phyloP scores from a whole-genome alignment of 2,113 vertebrate genomes.

The Scytalopus superciliaris region DNA sequence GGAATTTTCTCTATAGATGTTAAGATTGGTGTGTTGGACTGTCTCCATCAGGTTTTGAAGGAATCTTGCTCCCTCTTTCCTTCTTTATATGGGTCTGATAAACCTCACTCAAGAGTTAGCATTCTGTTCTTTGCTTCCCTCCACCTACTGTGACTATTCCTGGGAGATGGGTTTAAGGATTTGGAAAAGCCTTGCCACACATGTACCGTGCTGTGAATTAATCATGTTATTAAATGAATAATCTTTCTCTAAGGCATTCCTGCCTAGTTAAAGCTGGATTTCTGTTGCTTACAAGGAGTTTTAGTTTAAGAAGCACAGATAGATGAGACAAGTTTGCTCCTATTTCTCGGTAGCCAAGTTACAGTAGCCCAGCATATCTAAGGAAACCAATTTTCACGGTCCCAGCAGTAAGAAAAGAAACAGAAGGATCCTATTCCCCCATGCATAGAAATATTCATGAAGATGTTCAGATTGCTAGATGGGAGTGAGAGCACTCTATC shows the following conservation, averaged over 20 bases:
- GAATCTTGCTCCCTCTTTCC: not conserved
- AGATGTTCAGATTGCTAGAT: not conserved
- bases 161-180: not conserved
- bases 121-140: not conserved
- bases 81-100: not conserved
- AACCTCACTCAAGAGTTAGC: not conserved
- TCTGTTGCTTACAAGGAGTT: not conserved
- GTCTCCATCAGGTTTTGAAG: not conserved
- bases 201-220: not conserved
- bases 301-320: not conserved
- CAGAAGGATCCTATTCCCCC: not conserved
- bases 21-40: not conserved
- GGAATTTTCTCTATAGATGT: not conserved
- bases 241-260: not conserved
- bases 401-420: not conserved
- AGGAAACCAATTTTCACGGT: not conserved
- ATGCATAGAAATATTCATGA: conserved; percentile 58
- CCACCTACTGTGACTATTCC: not conserved
- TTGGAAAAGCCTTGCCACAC: not conserved
- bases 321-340: not conserved
- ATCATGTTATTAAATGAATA: not conserved
- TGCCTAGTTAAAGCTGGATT: not conserved
- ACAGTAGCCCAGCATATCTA: not conserved
- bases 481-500: not conserved
- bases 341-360: not conserved